Percentiles rank a stretch among this genome's conserved stretches.
These are phyloP conservation scores for Streptopelia turtur DNA, from an alignment of 2,797 vertebrate genomes.

Conservation along the genomic window DNA sequence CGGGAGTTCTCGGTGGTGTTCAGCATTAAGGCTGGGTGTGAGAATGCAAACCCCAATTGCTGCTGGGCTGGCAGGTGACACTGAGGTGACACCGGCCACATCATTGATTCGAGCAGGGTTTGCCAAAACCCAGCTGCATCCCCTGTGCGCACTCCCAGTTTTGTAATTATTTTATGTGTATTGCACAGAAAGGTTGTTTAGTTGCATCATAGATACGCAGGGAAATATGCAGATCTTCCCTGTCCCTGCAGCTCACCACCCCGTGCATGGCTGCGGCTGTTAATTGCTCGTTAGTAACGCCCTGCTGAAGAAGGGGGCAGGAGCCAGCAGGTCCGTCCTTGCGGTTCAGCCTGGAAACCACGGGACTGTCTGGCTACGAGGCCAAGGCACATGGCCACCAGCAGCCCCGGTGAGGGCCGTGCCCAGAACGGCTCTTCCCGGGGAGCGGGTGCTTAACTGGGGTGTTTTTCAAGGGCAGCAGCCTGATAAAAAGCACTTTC, in stretches of 20 bases:
- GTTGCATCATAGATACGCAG: rapidly evolving
- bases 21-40: not conserved
- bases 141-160: rapidly evolving
- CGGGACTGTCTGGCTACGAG: not conserved
- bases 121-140: not conserved
- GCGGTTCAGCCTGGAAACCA: not conserved
- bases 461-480: not conserved
- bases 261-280: rapidly evolving
- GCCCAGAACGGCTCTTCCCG: not conserved
- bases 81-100: not conserved
- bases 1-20: not conserved
- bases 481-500: not conserved
- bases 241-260: rapidly evolving
- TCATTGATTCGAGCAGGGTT: rapidly evolving
- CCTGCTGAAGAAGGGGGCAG: not conserved
- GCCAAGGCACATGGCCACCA: not conserved
- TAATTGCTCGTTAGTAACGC: not conserved
- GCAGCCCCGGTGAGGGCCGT: not conserved
- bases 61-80: not conserved
- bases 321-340: not conserved
- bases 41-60: not conserved
- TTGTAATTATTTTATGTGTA: rapidly evolving
- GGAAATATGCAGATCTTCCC: not conserved
- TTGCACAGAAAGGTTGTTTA: rapidly evolving
- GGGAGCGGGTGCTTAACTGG: not conserved